Evolutionary conservation across 2,113 vertebrate species (phyloP), one percentile per base, ranked within the genome.

Genomic region (Guaruba guarouba): DNA sequence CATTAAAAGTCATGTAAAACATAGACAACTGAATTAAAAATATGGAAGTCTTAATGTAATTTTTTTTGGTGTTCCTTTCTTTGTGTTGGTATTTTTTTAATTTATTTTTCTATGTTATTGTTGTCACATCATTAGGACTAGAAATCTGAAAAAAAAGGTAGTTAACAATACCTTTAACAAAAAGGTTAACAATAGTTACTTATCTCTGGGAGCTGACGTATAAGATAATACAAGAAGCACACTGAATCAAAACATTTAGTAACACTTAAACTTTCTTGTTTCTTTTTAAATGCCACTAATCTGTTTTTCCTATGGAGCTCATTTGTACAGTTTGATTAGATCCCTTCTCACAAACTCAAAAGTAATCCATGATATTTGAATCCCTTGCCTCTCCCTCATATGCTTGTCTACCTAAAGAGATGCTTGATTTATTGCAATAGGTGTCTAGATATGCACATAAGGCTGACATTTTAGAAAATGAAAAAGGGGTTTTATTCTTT

Each of bases 31-130:
- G 6, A 85, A 73, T 41, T 43, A 62, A 79, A 91, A 82, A 28
- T 29, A 75, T 82, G 39, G 6, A 66, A 3, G 52, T 43, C 17
- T 63, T 69, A 57, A 79, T 27, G 24, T 29, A 64, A 52, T 49
- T 3, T 0, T 9, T 46, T 62, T 43, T 54, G 0, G 0, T 51
- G 7, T 48, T 67, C 4, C 19, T 76, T 74, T 68, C 3, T 64
- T 89, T 44, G 19, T 49, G 19, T 33, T 23, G 5, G 23, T 16
- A 14, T 16, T 17, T 27, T 89, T 61, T n/a, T 24, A 12, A 12
- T 3, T 37, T 33, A 55, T 55, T 85, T 64, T 90, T 82, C 17
- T 69, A 4, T 48, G 69, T 63, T 19, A 39, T 59, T 86, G 19
- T 52, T 91, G 24, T 35, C 25, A 68, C 9, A 43, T 63, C 43